These are phyloP conservation scores for Rhadina sibilatrix DNA, from an alignment of 2,113 vertebrate species.

Conservation along the genomic window DNA sequence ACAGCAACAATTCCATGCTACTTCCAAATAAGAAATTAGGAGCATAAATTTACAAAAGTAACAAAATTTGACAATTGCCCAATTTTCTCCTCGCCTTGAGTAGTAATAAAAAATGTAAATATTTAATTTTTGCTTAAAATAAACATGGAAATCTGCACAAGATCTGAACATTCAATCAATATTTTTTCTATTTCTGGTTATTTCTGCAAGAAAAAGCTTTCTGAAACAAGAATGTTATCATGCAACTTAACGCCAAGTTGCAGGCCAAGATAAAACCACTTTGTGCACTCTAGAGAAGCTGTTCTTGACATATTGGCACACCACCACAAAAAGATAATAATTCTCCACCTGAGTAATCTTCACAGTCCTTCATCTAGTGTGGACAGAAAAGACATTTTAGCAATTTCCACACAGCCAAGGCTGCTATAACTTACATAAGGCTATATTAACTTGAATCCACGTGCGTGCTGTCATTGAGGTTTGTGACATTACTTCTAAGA, in stretches of 20 bases:
- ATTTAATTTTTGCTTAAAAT: not conserved
- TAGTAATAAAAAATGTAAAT: not conserved
- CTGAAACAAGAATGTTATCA: not conserved
- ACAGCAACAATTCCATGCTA: not conserved
- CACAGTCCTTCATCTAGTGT: not conserved
- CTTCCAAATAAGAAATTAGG: not conserved
- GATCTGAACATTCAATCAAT: not conserved
- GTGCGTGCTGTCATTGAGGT: not conserved
- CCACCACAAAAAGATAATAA: not conserved
- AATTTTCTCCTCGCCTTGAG: not conserved
- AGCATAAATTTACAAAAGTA: not conserved
- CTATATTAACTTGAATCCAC: not conserved
- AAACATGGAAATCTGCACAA: not conserved
- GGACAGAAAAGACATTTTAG: not conserved
- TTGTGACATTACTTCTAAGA: not conserved
- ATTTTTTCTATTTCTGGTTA: not conserved
- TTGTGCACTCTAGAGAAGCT: not conserved
- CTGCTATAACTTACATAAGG: not conserved
- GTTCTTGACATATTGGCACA: not conserved
- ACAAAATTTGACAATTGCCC: not conserved
- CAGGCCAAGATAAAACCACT: not conserved
- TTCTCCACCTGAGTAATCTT: not conserved
- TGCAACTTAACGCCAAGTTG: not conserved
- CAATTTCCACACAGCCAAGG: not conserved
- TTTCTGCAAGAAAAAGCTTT: not conserved